phyloP scores from a whole-genome alignment of 2,888 invertebrate genomes.

The Mantis religiosa region DNA sequence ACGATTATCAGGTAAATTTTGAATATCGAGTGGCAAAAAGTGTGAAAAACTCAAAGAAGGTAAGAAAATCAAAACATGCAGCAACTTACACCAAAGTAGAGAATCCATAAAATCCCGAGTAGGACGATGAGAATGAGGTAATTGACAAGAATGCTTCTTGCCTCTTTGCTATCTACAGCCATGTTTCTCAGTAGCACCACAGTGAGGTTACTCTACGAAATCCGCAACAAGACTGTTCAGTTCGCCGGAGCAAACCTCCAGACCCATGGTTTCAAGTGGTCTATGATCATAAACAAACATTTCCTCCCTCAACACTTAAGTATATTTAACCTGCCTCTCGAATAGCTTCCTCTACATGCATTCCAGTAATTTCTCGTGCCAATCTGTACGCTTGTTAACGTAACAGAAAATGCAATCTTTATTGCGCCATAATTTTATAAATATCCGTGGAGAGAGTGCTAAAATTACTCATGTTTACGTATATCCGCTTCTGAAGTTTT shows the following conservation, averaged over 20 bases:
- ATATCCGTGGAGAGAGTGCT: background rate
- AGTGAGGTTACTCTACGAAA: background rate
- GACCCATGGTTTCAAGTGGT: background rate
- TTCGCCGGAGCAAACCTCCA: background rate
- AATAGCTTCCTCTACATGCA: background rate
- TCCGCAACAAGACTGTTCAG: background rate
- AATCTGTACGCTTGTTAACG: background rate
- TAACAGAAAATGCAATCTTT: background rate
- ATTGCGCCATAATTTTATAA: background rate
- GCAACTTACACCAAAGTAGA: conserved; percentile 27
- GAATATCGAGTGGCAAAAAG: background rate
- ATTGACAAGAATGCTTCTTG: conserved; percentile 31
- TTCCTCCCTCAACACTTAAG: background rate
- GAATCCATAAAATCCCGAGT: conserved; percentile 33
- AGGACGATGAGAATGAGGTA: conserved; percentile 34
- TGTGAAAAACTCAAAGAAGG: background rate
- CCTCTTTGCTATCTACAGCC: conserved; percentile 25
- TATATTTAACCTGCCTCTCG: background rate
- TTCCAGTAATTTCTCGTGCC: background rate
- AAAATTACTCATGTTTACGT: background rate
- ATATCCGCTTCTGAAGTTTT: background rate
- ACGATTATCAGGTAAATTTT: background rate
- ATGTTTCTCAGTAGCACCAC: background rate
- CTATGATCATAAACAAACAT: background rate
- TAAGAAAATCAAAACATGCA: background rate